Percentiles rank a stretch among this genome's conserved stretches.
These are phyloP conservation scores for Plagiodera versicolora DNA, from an alignment of 2,888 invertebrate genomes.

Conservation along the genomic window DNA sequence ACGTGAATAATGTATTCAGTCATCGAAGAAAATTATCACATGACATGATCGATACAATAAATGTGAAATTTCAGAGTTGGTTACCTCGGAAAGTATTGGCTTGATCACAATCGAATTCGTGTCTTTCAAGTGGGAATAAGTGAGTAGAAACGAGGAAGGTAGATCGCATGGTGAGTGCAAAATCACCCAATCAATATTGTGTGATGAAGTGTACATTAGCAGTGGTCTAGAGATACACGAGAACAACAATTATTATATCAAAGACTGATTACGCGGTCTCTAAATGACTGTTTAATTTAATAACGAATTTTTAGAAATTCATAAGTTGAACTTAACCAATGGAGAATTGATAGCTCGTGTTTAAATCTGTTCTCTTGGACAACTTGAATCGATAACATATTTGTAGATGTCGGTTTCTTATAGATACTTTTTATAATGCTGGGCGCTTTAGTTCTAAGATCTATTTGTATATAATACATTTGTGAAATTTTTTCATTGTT, in stretches of 20 bases:
- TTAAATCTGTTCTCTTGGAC: not conserved
- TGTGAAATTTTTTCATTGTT: not conserved
- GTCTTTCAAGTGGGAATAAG: too few relatives aligned
- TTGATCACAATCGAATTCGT: too few relatives aligned
- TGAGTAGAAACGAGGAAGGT: too few relatives aligned
- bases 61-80: too few relatives aligned
- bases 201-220: slow-evolving; percentile 1
- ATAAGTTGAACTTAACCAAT: slow-evolving; percentile 8
- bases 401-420: not conserved
- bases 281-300: slow-evolving; percentile 35
- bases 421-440: slow-evolving; percentile 1
- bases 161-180: too few relatives aligned
- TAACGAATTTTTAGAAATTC: slow-evolving; percentile 30
- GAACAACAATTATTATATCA: slow-evolving; percentile 25
- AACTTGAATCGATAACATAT: not conserved
- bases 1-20: too few relatives aligned
- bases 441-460: not conserved
- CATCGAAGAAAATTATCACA: too few relatives aligned
- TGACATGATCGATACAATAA: too few relatives aligned
- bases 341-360: not conserved
- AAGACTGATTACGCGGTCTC: slow-evolving; percentile 40
- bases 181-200: not conserved
- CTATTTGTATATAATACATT: not conserved
- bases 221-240: not conserved
- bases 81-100: too few relatives aligned